A percentile compares a stretch with the other conserved stretches of the same genome.
These are phyloP conservation scores for Nannoperca australis DNA, from an alignment of 2,797 vertebrate species.

Conservation along the genomic window DNA sequence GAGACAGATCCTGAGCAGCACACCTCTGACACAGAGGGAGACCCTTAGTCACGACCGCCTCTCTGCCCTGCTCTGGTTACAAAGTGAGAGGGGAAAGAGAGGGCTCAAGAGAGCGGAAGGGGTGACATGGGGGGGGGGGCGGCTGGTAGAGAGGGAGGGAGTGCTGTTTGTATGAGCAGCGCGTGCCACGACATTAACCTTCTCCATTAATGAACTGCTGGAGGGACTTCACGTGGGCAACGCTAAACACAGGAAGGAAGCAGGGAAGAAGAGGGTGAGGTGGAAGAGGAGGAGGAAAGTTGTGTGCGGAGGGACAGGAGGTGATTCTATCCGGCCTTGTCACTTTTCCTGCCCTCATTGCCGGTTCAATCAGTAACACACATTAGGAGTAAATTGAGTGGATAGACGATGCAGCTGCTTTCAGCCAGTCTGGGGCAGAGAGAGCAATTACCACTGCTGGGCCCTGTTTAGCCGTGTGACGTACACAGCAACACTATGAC, in stretches of 20 bases:
- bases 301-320: constrained; percentile 47
- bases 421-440: constrained; percentile 59
- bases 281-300: constrained; percentile 43
- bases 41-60: constrained; percentile 71
- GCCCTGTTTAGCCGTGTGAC: constrained; percentile 67
- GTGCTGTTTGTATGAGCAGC: constrained; percentile 53
- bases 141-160: constrained; percentile 3
- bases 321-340: constrained; percentile 58
- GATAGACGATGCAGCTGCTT: constrained; percentile 78
- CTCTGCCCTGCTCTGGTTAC: constrained; percentile 42
- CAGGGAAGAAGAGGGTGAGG: constrained; percentile 29
- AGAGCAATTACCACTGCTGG: constrained; percentile 63
- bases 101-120: constrained; percentile 37
- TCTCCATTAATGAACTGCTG: constrained; percentile 72
- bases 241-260: constrained; percentile 70
- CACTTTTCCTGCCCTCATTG: constrained; percentile 68
- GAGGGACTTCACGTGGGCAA: constrained; percentile 66
- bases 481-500: constrained; percentile 40
- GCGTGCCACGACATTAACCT: constrained; percentile 71
- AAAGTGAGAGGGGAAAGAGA: constrained; percentile 32
- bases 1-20: constrained; percentile 40
- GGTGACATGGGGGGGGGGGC: constrained; percentile 23
- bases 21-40: constrained; percentile 56
- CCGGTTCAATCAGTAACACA: constrained; percentile 78
- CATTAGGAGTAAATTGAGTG: constrained; percentile 80